These are phyloP conservation scores for Tyto alba DNA, from an alignment of 2,113 vertebrate species.

Conservation along the genomic window DNA sequence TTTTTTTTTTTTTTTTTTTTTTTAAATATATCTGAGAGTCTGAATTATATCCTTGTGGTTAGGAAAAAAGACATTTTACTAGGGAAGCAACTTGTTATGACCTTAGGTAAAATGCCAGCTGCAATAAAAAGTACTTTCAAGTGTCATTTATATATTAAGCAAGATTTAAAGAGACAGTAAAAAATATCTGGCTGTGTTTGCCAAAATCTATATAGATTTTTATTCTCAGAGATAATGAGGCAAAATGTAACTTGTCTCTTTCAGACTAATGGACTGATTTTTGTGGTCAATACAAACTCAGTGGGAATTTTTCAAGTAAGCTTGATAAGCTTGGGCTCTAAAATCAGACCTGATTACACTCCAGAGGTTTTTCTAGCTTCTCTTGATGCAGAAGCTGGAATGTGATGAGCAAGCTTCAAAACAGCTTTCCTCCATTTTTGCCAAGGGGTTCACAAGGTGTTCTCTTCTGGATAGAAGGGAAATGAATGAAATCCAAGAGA, in stretches of 20 bases:
- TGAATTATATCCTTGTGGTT: constrained; percentile 66
- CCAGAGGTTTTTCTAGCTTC: not conserved
- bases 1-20: not conserved
- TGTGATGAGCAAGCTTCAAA: not conserved
- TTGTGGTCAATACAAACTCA: not conserved
- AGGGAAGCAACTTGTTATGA: constrained; percentile 65
- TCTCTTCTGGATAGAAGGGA: not conserved
- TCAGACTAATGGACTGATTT: not conserved
- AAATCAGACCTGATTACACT: not conserved
- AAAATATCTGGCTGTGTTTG: not conserved
- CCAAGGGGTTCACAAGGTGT: not conserved
- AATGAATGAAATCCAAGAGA: not conserved
- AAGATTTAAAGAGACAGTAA: constrained; percentile 61
- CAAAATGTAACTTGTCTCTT: constrained; percentile 24
- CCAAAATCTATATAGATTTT: constrained; percentile 22
- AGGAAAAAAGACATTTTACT: constrained; percentile 62
- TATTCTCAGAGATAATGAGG: not conserved
- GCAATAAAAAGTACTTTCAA: constrained; percentile 66
- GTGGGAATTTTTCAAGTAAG: not conserved
- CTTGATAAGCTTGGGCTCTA: not conserved
- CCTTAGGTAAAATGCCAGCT: constrained; percentile 63
- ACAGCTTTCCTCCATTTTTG: not conserved
- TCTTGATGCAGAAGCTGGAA: not conserved
- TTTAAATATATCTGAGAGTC: not conserved
- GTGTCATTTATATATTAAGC: constrained; percentile 61